Base-by-base conservation (phyloP, 2,113 vertebrate species). In the Hyla sarda region DNA sequence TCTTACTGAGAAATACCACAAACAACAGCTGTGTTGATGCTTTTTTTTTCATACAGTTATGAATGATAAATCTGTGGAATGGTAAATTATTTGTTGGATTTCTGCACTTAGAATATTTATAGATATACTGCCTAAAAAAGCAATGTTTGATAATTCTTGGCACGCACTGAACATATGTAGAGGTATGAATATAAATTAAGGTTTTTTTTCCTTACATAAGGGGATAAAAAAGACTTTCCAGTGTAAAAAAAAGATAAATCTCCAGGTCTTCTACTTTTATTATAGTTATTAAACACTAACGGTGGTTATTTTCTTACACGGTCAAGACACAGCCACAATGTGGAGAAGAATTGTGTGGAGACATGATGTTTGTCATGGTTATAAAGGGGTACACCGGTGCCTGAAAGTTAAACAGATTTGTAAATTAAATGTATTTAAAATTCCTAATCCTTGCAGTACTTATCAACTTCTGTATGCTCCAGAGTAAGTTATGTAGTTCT, bases 21-120 rank as follows among this genome's bases (percentile, higher is more conserved):
- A 83, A 47, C 80, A 82, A 69, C 82, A 83, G 82, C 71, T 83
- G 82, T 74, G 82, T 47, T 83, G 69, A 58, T 83, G 56, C 67
- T 30, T 48, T 34, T 30, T 48, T 34, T 71, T 71, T 23, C 67
- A 10, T 37, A 71, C 32, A 83, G 56, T 83, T 34, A 56, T 56
- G 28, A 83, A 83, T 72, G 10, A 72, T 71, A 72, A 83, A 72
- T 72, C 82, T 83, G 47, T 83, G 65, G 41, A 56, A 72, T 71
- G 72, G 71, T 41, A 13, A 72, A 83, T 28, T 19, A 71, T 71
- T 71, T 72, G 37, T 48, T 19, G 32, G 30, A 54, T 71, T 54
- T 72, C 32, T 72, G 52, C 45, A 54, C 12, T 82, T 54, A 56
- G 62, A 54, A 58, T 79, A 79, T 54, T 72, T 69, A 72, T 72